These are phyloP conservation scores for Lepus timidus DNA, from an alignment of 2,113 vertebrate species.

Conservation along the genomic window DNA sequence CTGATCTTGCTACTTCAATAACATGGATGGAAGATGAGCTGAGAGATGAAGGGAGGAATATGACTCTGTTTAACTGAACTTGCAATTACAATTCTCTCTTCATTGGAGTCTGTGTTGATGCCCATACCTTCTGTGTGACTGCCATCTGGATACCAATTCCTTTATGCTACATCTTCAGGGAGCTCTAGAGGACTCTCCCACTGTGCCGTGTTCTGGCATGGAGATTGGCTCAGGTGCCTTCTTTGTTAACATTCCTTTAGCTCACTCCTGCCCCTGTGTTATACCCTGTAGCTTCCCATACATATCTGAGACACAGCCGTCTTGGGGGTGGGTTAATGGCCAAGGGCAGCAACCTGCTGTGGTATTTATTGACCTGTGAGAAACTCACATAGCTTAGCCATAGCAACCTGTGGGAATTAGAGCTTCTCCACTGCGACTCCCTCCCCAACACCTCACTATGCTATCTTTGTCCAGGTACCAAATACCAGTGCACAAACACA, in stretches of 20 bases:
- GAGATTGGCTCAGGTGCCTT: neutral
- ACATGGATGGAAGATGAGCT: neutral
- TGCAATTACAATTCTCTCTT: neutral
- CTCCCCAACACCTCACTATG: neutral
- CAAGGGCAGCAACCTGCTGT: neutral
- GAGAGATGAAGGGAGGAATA: neutral
- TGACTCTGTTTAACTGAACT: neutral
- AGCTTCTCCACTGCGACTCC: neutral
- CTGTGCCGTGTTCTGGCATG: fast-evolving
- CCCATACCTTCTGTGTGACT: neutral
- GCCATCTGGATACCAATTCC: neutral
- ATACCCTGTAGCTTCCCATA: neutral
- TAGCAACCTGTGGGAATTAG: neutral
- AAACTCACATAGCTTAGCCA: neutral
- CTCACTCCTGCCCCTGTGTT: no score
- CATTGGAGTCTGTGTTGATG: neutral
- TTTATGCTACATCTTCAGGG: neutral
- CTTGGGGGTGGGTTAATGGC: neutral
- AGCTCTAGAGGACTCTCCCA: neutral
- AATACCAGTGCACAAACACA: neutral
- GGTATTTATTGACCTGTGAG: neutral
- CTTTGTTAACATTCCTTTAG: neutral
- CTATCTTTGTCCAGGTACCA: neutral
- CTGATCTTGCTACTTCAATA: neutral
- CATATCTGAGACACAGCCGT: neutral